Evolutionary conservation across 2,888 invertebrate species (phyloP).

Genomic region (Mythimna loreyi): DNA sequence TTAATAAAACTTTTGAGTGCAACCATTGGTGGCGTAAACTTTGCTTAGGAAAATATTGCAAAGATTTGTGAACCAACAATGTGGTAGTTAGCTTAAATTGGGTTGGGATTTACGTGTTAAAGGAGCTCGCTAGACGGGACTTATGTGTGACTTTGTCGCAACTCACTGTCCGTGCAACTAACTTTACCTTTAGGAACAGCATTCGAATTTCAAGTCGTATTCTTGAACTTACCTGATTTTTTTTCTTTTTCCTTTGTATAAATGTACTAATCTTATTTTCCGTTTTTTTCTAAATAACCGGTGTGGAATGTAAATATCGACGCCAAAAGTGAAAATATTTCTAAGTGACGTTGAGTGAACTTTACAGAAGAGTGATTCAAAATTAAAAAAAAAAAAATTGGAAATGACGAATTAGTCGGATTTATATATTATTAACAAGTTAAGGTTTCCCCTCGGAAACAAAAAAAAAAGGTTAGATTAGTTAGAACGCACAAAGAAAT

Average conservation of each 20-base stretch:
- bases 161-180: neutral
- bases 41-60: conserved; percentile 55
- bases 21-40: conserved; percentile 72
- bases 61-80: conserved; percentile 66
- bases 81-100: conserved; percentile 66
- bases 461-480: no score
- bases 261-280: no score
- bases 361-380: no score
- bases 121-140: neutral
- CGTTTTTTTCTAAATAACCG: no score
- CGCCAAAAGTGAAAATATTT: no score
- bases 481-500: no score
- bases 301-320: no score
- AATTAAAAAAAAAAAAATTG: no score
- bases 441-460: no score
- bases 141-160: conserved; percentile 6
- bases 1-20: conserved; percentile 83
- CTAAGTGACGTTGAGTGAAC: no score
- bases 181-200: neutral
- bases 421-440: no score
- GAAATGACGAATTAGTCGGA: no score
- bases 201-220: neutral
- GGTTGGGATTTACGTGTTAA: conserved; percentile 59
- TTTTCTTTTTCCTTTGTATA: neutral
- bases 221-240: neutral